Base-by-base conservation (phyloP, 2,888 invertebrate genomes). In the Parthenolecanium corni region DNA sequence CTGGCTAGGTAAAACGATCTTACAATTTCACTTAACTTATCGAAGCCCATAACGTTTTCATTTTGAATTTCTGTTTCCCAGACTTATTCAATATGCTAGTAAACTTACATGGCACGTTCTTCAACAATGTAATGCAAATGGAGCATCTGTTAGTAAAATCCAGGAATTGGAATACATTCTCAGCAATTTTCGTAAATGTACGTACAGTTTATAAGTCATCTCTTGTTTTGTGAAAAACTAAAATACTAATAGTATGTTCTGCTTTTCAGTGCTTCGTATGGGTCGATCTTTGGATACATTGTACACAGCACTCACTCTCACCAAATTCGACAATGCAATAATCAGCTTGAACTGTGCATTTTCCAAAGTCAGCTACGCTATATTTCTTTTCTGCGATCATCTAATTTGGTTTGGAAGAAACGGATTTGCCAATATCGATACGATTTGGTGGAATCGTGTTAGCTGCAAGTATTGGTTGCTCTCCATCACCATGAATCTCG, bases 151-250 rank as follows among this genome's bases (percentile, higher is more conserved):
- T 12, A 83, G 85, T 68, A 81, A 83, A 69, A 78, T 92, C 38
- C 88, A 89, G 75, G 84, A 83, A 66, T 75, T 92, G 53, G 92
- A 92, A 74, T 83, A 82, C 68, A 83, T 87, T 64, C 79, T 92
- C 64, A 86, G 90, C 71, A 84, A 89, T 64, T 90, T 90, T 70
- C 79, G 92, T 71, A 90, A 90, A 81, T 78, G 92, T 92, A 80
- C 76, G 76, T 73, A n/a, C n/a, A n/a, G n/a, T n/a, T n/a, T n/a
- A 44, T 16, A 23, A 31, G 6, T 2, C 21, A 52, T 23, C 36
- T 52, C n/a, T 25, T 25, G 11, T 40, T 23, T 20, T 36, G 14
- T 14, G 21, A 20, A 20, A 21, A 21, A 4, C 23, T n/a, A 9
- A 11, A 21, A 31, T 9, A 31, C 31, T 31, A 31, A n/a, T n/a